These are phyloP conservation scores for Isichthys henryi DNA, from an alignment of 2,113 vertebrate genomes.

Conservation along the genomic window DNA sequence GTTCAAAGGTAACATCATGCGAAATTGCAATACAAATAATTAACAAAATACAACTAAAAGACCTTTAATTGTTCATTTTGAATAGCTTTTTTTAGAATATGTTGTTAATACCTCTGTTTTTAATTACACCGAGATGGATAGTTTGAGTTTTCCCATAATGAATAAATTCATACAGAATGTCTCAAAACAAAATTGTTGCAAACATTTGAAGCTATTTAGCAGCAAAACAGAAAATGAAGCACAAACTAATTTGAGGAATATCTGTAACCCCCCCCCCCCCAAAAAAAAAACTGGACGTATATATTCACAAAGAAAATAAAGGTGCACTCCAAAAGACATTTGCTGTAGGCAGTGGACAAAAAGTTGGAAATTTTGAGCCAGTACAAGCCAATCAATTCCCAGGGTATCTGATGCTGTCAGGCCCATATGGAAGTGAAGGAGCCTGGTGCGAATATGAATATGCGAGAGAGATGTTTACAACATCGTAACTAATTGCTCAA, in stretches of 20 bases:
- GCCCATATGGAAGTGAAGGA: background rate
- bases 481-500: background rate
- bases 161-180: background rate
- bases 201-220: background rate
- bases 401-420: background rate
- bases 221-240: background rate
- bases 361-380: background rate
- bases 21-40: background rate
- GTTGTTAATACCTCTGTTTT: background rate
- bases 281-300: background rate
- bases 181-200: background rate
- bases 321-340: background rate
- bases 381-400: background rate
- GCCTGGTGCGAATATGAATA: background rate
- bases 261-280: background rate
- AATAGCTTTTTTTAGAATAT: background rate
- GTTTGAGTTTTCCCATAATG: background rate
- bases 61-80: background rate
- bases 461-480: background rate
- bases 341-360: constrained; percentile 1
- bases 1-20: too few relatives aligned
- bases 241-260: background rate
- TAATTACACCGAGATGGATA: background rate
- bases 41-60: background rate
- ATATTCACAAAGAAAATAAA: background rate